phyloP scores from a whole-genome alignment of 2,113 vertebrate species.

The Myxocyprinus asiaticus region DNA sequence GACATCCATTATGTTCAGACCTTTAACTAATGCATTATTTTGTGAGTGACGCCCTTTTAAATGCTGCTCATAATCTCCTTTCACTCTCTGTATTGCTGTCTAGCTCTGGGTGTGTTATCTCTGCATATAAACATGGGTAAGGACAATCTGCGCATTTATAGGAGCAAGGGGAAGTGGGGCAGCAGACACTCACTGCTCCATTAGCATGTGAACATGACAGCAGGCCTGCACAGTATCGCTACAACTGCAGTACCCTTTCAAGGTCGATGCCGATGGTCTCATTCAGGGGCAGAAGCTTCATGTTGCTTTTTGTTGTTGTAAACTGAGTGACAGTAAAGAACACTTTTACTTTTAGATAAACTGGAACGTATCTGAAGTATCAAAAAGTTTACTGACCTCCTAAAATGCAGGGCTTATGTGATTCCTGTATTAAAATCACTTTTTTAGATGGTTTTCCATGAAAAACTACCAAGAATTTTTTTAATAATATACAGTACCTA shows the following conservation, averaged over 20 bases:
- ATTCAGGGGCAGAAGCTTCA: constrained; percentile 1
- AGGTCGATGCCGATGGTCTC: constrained; percentile 45
- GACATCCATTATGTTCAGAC: constrained; percentile 50
- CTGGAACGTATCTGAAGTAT: not conserved
- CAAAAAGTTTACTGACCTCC: constrained; percentile 6
- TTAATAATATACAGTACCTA: too few species aligned
- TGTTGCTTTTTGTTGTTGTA: constrained; percentile 8
- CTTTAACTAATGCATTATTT: constrained; percentile 55
- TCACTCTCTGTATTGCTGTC: constrained; percentile 49
- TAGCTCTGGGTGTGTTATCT: constrained; percentile 49
- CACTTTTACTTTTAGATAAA: not conserved
- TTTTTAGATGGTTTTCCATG: too few species aligned
- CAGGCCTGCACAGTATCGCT: constrained; percentile 19
- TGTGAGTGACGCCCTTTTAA: constrained; percentile 59
- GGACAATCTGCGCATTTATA: constrained; percentile 43
- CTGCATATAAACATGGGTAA: constrained; percentile 56
- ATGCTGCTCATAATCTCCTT: constrained; percentile 58
- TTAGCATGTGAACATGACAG: constrained; percentile 59
- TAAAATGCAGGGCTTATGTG: not conserved
- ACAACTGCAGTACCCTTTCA: constrained; percentile 29
- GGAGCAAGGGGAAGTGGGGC: constrained; percentile 24
- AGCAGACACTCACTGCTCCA: constrained; percentile 34
- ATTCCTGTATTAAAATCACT: too few species aligned
- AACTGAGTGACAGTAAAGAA: constrained; percentile 9
- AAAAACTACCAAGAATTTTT: too few species aligned